Evolutionary conservation across 2,797 vertebrate species (phyloP).

Genomic region (Eospalax fontanierii): DNA sequence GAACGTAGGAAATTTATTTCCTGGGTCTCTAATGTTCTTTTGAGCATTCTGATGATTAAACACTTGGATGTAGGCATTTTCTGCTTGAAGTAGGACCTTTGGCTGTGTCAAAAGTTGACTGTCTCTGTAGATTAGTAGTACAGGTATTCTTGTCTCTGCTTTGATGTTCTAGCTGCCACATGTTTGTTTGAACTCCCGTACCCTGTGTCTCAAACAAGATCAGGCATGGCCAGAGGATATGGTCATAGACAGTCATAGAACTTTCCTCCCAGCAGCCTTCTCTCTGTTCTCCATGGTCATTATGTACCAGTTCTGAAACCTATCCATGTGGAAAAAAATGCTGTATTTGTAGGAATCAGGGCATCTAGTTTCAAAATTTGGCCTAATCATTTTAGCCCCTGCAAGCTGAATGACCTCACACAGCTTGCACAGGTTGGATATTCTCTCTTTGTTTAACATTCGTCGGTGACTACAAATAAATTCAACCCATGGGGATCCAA

Average conservation of each 20-base stretch:
- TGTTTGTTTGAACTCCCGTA: background rate
- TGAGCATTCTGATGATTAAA: background rate
- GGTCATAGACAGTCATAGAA: background rate
- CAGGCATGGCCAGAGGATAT: background rate
- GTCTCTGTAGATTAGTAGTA: background rate
- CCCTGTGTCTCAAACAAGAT: background rate
- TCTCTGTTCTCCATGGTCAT: background rate
- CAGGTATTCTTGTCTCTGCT: background rate
- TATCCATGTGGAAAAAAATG: background rate
- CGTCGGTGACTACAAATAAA: background rate
- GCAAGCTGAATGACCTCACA: background rate
- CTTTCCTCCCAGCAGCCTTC: background rate
- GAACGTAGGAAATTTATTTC: constrained; percentile 6
- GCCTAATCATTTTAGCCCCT: background rate
- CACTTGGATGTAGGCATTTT: background rate
- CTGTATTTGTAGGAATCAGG: background rate
- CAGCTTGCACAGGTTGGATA: background rate
- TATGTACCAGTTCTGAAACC: background rate
- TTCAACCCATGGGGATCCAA: background rate
- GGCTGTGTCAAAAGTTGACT: background rate
- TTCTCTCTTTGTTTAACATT: background rate
- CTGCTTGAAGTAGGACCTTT: background rate
- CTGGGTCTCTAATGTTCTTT: background rate
- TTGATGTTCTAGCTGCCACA: background rate
- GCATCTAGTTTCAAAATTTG: constrained; percentile 8